Percentiles rank a stretch among this genome's conserved stretches.
Conservation (phyloP, 2,888 invertebrate species). For the Acrobasis suavella region DNA sequence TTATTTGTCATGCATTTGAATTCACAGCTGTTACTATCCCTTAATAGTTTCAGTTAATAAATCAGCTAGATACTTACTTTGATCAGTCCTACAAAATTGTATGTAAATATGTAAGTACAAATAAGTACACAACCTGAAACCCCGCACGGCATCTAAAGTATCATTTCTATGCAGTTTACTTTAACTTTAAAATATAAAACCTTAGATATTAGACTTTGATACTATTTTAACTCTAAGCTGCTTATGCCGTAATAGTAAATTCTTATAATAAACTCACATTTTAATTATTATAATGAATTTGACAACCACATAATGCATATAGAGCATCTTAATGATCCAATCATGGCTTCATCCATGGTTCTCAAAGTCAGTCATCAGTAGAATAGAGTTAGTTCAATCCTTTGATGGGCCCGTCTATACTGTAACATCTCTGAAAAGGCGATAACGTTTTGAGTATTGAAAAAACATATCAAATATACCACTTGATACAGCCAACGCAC, state of each 20-base stretch:
- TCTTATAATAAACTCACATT: neutral
- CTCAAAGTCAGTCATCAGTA: neutral
- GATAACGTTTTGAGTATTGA: constrained; percentile 9
- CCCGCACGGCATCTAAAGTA: no score
- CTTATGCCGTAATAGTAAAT: neutral
- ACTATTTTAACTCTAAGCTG: no score
- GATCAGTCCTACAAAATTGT: no score
- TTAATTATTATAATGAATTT: neutral
- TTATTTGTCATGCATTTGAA: constrained; percentile 39
- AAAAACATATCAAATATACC: constrained; percentile 67
- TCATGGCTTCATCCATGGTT: neutral
- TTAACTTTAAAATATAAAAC: no score
- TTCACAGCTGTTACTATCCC: constrained; percentile 1
- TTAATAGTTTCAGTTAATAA: neutral
- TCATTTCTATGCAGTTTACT: no score
- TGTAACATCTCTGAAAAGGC: constrained; percentile 7
- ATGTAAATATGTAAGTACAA: no score
- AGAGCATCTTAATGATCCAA: neutral
- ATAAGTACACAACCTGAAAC: no score
- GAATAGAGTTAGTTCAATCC: neutral
- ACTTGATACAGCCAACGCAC: constrained; percentile 69
- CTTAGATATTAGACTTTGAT: no score
- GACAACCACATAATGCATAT: neutral
- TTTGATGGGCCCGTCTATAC: constrained; percentile 2
- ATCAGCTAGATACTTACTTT: no score